Evolutionary conservation across 1,140 invertebrate species (phyloP).

Genomic region (Catajapyx aquilonaris): DNA sequence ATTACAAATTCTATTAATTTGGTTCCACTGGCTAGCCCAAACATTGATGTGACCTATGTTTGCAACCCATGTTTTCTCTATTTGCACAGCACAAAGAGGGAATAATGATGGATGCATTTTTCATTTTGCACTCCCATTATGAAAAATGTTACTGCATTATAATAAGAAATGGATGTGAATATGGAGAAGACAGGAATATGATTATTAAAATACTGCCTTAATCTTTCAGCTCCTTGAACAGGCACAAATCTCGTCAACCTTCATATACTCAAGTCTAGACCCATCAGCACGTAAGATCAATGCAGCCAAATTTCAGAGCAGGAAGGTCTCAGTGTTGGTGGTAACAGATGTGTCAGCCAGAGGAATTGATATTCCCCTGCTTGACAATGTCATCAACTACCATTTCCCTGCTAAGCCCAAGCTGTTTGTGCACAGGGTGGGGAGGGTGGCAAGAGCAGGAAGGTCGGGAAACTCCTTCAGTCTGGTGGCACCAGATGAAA

Average conservation of each 20-base stretch:
- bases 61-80: too few relatives aligned
- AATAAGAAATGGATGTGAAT: too few relatives aligned
- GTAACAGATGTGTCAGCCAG: constrained; percentile 95
- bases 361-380: constrained; percentile 87
- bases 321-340: constrained; percentile 56
- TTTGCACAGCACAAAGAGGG: too few relatives aligned
- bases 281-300: constrained; percentile 90
- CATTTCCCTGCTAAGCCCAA: constrained; percentile 95
- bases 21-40: too few relatives aligned
- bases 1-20: too few relatives aligned
- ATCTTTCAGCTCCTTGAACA: constrained; percentile 52
- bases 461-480: constrained; percentile 73
- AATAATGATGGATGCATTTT: too few relatives aligned
- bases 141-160: too few relatives aligned
- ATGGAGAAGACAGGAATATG: too few relatives aligned
- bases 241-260: constrained; percentile 61
- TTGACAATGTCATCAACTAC: constrained; percentile 94
- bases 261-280: constrained; percentile 88
- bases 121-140: too few relatives aligned
- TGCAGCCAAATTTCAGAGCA: constrained; percentile 68
- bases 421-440: constrained; percentile 73
- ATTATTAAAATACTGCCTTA: constrained; percentile 10
- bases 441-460: constrained; percentile 89
- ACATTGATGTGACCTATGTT: too few relatives aligned
- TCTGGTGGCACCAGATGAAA: constrained; percentile 70